These are phyloP conservation scores for Sciurus vulgaris DNA, from an alignment of 2,797 vertebrate species.

Conservation along the genomic window DNA sequence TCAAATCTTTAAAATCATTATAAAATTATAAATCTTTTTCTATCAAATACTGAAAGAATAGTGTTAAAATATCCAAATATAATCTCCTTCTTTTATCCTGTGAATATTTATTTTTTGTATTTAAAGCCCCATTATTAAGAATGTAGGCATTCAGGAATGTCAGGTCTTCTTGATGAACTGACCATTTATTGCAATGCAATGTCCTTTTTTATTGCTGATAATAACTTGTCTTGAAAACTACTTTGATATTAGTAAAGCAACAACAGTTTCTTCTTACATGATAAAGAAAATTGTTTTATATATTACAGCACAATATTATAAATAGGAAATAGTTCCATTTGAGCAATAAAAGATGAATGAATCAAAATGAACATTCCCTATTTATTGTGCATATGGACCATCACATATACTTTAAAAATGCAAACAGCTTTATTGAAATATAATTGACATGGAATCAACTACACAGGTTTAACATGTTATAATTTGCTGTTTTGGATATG, in stretches of 20 bases:
- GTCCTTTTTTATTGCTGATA: neutral
- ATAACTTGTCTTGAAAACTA: neutral
- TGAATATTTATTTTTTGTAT: neutral
- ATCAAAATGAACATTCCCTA: neutral
- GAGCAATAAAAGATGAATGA: neutral
- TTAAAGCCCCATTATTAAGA: neutral
- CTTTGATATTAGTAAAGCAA: neutral
- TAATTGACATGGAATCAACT: too few relatives aligned
- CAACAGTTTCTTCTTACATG: neutral
- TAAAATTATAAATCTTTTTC: neutral
- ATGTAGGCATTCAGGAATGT: neutral
- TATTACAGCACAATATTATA: neutral
- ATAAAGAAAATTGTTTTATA: neutral
- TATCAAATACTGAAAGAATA: neutral
- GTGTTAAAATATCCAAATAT: neutral
- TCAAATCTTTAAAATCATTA: neutral
- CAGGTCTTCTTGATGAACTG: neutral
- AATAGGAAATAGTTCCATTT: slow-evolving; percentile 13
- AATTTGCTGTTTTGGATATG: neutral
- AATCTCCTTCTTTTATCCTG: neutral
- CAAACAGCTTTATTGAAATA: neutral
- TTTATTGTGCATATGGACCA: neutral
- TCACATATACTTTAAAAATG: neutral
- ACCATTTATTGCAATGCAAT: neutral
- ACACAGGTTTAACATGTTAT: neutral